Base-by-base conservation (phyloP, 1,140 invertebrate species). In the Eubasilissa regina region DNA sequence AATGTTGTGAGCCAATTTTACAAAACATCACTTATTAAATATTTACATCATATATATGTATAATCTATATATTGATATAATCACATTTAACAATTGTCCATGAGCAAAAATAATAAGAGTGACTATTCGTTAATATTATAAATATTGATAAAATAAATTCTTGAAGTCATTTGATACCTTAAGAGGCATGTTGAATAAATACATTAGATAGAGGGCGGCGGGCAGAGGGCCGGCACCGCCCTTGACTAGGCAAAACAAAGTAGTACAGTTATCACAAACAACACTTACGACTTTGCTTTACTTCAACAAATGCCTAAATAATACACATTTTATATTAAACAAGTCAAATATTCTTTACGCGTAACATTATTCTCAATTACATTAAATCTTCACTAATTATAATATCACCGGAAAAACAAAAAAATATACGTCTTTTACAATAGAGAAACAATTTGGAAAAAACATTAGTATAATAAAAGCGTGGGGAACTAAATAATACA, bases 371-470 rank as follows among this genome's bases (percentile, higher is more conserved):
- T 55, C 15, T 17, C 35, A 58, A 53, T 78, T 64, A 77, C 25
- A n/a, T 76, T 21, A 47, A 53, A 44, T 75, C 44, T 68, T 80
- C 44, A 72, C 78, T 79, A 81, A 79, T 78, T 79, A 79, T 81
- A 81, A 81, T 83, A 83, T 83, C 82, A 83, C 82, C 80, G 80
- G 82, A 83, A 81, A 35, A 83, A 83, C 80, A 83, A 83, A 83
- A 82, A 83, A 83, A 83, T 83, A 81, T 81, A 83, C 73, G 82
- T 83, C 82, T 83, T 81, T 83, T 83, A 83, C 78, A 82, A 80
- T 82, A 82, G 70, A 83, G 81, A 83, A 83, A 83, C 79, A 80
- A 82, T 19, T 82, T 83, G 75, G 76, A 76, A 80, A 82, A 77
- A 77, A 68, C 48, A 66, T 25, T 79, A 77, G 72, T 74, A 74